phyloP scores from a whole-genome alignment of 2,113 vertebrate genomes.

The Silurus asotus region DNA sequence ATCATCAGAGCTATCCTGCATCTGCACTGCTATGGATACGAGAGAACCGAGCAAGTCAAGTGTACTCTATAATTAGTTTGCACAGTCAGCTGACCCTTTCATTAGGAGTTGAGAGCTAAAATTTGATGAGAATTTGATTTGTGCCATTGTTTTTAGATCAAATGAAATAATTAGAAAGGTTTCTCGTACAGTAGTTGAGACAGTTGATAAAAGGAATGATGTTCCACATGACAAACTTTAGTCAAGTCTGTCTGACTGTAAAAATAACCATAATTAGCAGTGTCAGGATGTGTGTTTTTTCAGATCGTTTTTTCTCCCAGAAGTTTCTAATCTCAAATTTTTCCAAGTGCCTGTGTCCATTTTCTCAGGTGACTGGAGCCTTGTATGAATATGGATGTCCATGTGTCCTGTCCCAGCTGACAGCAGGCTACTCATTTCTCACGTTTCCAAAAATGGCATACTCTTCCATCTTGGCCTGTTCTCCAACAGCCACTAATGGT shows the following conservation, averaged over 20 bases:
- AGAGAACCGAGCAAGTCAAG: background rate
- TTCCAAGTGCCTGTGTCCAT: background rate
- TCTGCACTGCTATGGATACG: background rate
- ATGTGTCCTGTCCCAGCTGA: constrained; percentile 33
- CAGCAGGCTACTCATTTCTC: constrained; percentile 26
- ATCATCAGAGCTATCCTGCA: background rate
- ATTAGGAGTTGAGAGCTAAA: background rate
- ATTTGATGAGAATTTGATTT: background rate
- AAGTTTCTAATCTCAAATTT: constrained; percentile 3
- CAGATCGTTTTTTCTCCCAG: background rate
- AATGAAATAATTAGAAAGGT: background rate
- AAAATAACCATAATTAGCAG: background rate
- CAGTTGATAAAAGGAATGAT: background rate
- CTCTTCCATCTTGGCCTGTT: constrained; percentile 30
- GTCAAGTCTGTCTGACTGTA: background rate
- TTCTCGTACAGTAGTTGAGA: background rate
- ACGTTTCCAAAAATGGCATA: constrained; percentile 43
- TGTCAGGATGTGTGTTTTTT: background rate
- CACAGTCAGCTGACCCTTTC: background rate
- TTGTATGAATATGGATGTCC: constrained; percentile 44
- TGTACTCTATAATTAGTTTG: background rate
- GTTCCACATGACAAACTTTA: background rate
- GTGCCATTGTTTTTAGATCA: background rate
- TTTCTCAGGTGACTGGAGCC: constrained; percentile 26
- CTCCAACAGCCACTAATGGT: constrained; percentile 24